Base-by-base conservation (phyloP, 2,113 vertebrate species). In the Burhinus oedicnemus region DNA sequence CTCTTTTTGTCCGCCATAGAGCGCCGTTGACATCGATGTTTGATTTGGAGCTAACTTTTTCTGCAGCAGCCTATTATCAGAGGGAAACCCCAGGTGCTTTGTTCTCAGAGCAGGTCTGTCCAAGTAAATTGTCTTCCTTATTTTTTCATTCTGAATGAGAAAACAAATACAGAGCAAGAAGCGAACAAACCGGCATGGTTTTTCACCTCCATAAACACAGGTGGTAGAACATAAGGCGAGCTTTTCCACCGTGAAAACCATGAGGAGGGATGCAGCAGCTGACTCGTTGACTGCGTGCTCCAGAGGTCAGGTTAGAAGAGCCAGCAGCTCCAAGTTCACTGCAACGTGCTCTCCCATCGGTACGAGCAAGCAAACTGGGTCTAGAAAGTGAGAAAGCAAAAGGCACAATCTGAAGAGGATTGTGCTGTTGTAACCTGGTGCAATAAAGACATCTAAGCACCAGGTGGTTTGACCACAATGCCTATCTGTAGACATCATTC, bases 1-100 rank as follows among this genome's bases (percentile, higher is more conserved):
- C 93, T 97, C 87, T 95, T 95, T 98, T 94, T 95, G 95, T 91
- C 91, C 78, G 4, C 77, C 76, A 44, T 21, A 47, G 83, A 74
- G 52, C 34, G 44, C 78, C 70, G 15, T 76, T 93, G 93, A 74
- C 89, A 91, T 10, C 15, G 9, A 52, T 71, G 54, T 91, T 89
- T 92, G 75, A 52, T 69, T 84, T 69, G 64, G 42, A 72, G 65
- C 51, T 61, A 45, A 36, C 52, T 65, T 81, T 82, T 93, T 94
- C 90, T 91, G 93, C 89, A 92, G 38, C 62, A 55, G 54, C 78
- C 57, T 71, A 51, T 87, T 88, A 83, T 79, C 90, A 91, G 71
- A 79, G 81, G 76, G 86, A 85, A 98, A 97, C 66, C 57, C 81
- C 92, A 96, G 87, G 44, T 95, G 82, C 64, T 90, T 82, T 93